Conservation (phyloP, 2,797 vertebrate species). For the Scolopax bukidnonensis region DNA sequence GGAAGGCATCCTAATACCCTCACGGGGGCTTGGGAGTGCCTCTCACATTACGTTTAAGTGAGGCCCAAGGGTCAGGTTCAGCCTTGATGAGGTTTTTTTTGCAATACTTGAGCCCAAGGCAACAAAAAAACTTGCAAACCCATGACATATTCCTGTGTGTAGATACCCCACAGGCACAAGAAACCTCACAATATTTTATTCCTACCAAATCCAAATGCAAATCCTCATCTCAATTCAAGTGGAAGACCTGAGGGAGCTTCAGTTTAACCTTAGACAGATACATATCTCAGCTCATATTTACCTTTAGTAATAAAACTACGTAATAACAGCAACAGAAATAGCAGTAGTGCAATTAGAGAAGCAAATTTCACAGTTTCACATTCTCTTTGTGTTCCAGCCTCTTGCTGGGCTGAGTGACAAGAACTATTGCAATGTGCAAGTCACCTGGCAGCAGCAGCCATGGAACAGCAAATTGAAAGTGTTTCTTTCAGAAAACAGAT, state of each 20-base stretch:
- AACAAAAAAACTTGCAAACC: background rate
- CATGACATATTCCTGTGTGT: background rate
- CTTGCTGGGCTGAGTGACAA: background rate
- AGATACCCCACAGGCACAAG: background rate
- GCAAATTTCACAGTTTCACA: background rate
- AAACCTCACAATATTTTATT: background rate
- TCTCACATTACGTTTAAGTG: rapidly evolving
- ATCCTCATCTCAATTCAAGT: background rate
- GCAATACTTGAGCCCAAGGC: background rate
- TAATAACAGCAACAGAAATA: background rate
- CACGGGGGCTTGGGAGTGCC: background rate
- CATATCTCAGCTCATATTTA: background rate
- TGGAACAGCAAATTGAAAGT: background rate
- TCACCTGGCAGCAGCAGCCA: background rate
- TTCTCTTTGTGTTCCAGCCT: background rate
- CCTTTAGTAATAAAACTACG: background rate
- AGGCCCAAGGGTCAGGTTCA: background rate
- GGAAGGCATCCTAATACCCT: background rate
- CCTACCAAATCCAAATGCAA: background rate
- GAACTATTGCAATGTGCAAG: background rate
- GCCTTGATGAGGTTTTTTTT: background rate
- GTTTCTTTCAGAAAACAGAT: background rate
- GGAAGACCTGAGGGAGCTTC: background rate
- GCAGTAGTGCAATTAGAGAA: background rate
- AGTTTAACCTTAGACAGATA: background rate